phyloP scores from a whole-genome alignment of 2,888 invertebrate species.

The Drosophila antonietae region DNA sequence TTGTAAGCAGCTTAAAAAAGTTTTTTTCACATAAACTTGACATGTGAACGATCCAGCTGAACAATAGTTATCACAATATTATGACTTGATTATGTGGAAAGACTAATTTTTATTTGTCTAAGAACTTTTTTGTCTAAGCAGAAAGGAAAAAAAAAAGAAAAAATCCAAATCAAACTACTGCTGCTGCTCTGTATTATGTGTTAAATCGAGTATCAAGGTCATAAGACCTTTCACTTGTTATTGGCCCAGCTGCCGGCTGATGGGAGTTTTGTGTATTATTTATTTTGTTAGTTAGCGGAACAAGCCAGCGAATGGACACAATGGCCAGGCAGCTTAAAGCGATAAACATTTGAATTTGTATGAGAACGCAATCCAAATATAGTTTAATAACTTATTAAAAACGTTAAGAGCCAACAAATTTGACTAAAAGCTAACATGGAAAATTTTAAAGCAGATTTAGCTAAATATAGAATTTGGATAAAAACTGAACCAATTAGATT shows the following conservation, averaged over 20 bases:
- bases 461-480: not conserved
- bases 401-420: not conserved
- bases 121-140: constrained; percentile 54
- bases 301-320: constrained; percentile 21
- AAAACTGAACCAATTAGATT: not conserved
- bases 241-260: constrained; percentile 14
- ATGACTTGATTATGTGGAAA: constrained; percentile 78
- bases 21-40: constrained; percentile 11
- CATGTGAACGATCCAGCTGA: constrained; percentile 25
- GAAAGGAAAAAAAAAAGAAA: not conserved
- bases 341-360: constrained; percentile 15
- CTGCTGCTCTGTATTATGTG: constrained; percentile 72
- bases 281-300: constrained; percentile 32
- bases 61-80: constrained; percentile 73
- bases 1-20: constrained; percentile 65
- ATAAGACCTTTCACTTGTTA: constrained; percentile 59
- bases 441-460: not conserved
- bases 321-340: constrained; percentile 27
- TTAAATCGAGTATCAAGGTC: constrained; percentile 71
- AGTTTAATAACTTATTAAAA: constrained; percentile 42
- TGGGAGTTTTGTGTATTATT: constrained; percentile 46
- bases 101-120: constrained; percentile 69
- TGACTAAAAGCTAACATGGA: not conserved
- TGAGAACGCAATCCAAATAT: constrained; percentile 34
- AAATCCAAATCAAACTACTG: not conserved